Conservation (phyloP, 2,113 vertebrate species). For the Dasyprocta punctata region DNA sequence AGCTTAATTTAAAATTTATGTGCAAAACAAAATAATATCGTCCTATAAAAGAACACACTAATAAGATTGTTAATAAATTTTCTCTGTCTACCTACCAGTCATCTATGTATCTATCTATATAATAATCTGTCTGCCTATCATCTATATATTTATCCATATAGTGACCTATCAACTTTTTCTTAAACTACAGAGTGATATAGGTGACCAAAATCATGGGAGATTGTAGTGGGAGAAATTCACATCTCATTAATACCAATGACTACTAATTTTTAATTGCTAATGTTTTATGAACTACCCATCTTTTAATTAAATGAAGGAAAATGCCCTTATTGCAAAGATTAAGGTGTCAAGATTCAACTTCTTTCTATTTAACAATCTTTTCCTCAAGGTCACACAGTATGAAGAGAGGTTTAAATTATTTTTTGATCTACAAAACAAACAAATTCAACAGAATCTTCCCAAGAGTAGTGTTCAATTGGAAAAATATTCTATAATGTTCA, state of each 20-base stretch:
- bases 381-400: not conserved
- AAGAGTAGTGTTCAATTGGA: not conserved
- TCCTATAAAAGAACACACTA: not conserved
- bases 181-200: not conserved
- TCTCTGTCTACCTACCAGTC: not conserved
- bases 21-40: not conserved
- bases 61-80: not conserved
- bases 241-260: not conserved
- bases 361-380: not conserved
- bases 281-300: not conserved
- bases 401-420: not conserved
- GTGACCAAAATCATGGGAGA: not conserved
- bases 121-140: not conserved
- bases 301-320: not conserved
- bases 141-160: not conserved
- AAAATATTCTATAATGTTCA: not conserved
- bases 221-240: not conserved
- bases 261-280: not conserved
- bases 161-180: too few relatives aligned
- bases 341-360: not conserved
- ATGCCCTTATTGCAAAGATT: not conserved
- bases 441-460: not conserved
- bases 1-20: not conserved
- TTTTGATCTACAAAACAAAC: not conserved
- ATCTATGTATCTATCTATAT: too few relatives aligned